A percentile compares a stretch with the other conserved stretches of the same genome.
Evolutionary conservation across 2,113 vertebrate species (phyloP).

Genomic region (Saccopteryx leptura): DNA sequence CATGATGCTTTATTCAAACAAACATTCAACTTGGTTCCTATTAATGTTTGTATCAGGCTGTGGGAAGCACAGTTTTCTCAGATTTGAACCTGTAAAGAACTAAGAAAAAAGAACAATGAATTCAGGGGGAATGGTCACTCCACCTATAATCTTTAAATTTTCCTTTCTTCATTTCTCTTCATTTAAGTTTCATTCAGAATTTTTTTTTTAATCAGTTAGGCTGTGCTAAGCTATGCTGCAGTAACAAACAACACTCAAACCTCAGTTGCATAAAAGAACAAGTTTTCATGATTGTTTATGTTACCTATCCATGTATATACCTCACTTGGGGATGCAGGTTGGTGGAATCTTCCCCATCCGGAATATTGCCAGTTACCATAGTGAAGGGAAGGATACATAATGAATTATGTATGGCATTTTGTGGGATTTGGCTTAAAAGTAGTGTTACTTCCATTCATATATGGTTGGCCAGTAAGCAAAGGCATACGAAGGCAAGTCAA

Average conservation of each 20-base stretch:
- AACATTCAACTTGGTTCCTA: neutral
- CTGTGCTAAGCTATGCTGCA: neutral
- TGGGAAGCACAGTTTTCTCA: neutral
- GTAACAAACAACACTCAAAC: neutral
- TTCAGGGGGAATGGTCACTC: neutral
- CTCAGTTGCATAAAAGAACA: neutral
- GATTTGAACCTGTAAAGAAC: conserved; percentile 2
- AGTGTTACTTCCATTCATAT: neutral
- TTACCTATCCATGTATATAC: neutral
- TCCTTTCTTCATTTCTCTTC: conserved; percentile 22
- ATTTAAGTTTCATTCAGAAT: neutral
- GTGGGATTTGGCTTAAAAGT: neutral
- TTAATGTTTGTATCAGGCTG: neutral
- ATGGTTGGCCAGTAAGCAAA: neutral
- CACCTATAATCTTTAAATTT: neutral
- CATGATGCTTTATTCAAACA: neutral
- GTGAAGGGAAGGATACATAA: neutral
- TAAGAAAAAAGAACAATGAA: neutral
- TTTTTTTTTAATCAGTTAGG: neutral
- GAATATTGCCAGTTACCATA: neutral
- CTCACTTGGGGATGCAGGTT: neutral
- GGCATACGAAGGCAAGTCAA: neutral
- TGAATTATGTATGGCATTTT: neutral
- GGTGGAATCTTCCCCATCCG: neutral
- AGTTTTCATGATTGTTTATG: neutral